Evolutionary conservation across 2,888 invertebrate species (phyloP), one percentile per base, ranked within the genome.

Genomic region (Cheilosia vulpina): DNA sequence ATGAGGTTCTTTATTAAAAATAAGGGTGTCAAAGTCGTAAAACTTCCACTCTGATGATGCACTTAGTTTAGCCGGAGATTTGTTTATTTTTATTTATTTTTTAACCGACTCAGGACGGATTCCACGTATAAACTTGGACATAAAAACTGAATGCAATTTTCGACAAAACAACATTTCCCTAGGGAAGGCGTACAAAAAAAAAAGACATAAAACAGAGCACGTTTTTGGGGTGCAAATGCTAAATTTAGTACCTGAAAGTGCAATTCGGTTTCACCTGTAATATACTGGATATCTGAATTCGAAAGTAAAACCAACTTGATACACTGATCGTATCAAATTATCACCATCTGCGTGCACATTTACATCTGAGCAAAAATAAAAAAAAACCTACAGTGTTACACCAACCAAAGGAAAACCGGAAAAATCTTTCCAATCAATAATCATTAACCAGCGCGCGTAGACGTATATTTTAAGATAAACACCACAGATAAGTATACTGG

Each of bases 261-360:
- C 55, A 21, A 24, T 45, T 60, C 50, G 13, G 17, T 52, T 60
- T 69, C 60, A 52, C 72, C 41, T 52, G 41, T 52, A 62, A 43
- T 43, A 62, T 50, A 47, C 27, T 58, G 57, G n/a, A n/a, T 60
- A 13, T 38, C 38, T 58, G 50, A 9, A 17, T 43, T 43, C 41
- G 47, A 55, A 73, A 66, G 69, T 66, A 43, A 38, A 68, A 62
- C 76, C 76, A 68, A 77, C 58, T 77, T 34, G n/a, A 60, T 60
- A 58, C 31, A 58, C 52, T 21, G 45, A 68, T 68, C 52, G 58
- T 43, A 66, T 76, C 52, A 41, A 76, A 50, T 76, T 57, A 66
- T 75, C 50, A 53, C 41, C 45, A 43, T 62, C 50, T 53, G 53
- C 38, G 62, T 17, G 27, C 53, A 45, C 53, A 45, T 45, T 55